Base-by-base conservation (phyloP, 2,113 vertebrate species). In the Plecotus auritus region DNA sequence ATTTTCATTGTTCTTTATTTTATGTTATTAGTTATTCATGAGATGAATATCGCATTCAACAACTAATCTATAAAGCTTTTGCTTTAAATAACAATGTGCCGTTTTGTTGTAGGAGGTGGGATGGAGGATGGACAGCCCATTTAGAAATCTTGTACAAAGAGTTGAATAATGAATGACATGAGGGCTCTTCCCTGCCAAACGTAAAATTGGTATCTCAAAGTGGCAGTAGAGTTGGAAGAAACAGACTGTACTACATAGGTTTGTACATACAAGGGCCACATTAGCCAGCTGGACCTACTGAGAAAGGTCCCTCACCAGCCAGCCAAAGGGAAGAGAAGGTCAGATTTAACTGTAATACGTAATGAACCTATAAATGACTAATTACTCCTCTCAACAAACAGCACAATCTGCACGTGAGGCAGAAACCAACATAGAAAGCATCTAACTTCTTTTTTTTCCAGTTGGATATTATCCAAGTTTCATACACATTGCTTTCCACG, bases 1-100 rank as follows among this genome's bases (percentile, higher is more conserved):
- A 97, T 96, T 95, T 97, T 96, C 95, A 95, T 98, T 97, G 95
- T 97, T 97, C 93, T 97, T 98, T 96, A 95, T 96, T 97, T 97
- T 96, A 23, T 94, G 85, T 90, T 96, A 96, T 94, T 95, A 96
- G 95, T 95, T 97, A 96, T 97, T 97, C 96, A 96, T 97, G 93
- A 97, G 97, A 96, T 93, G 88, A 97, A 93, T 70, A 97, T 97
- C 92, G 0, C 74, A 94, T 95, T 92, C 96, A 96, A 94, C 93
- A 95, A 91, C 85, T 96, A 96, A 97, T 92, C 59, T 95, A 69
- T 96, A 96, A 97, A 97, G 96, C 30, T 74, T 95, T 93, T 90
- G 59, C 95, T 94, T 94, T 95, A 97, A 96, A 94, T 88, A 80
- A 94, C 95, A 97, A 96, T 95, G 94, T 87, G 93, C 82, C 28